phyloP scores from a whole-genome alignment of 2,113 vertebrate species.

The Chamaetylas fuelleborni region DNA sequence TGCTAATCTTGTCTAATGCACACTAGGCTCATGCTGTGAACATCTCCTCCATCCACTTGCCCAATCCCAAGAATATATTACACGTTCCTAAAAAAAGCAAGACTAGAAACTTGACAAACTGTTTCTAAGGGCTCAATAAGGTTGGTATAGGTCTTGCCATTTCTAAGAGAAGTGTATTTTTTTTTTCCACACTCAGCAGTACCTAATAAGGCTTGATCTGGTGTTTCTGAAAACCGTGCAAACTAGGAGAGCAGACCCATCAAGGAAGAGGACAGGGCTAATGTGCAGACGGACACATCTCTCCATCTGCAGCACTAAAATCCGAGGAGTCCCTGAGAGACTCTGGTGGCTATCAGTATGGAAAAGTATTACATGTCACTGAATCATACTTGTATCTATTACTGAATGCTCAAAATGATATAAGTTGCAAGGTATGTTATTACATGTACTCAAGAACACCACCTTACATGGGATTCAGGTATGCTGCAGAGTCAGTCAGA shows the following conservation, averaged over 20 bases:
- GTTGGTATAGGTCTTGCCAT: neutral
- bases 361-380: neutral
- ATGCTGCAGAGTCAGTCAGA: neutral
- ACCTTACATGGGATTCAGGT: neutral
- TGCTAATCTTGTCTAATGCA: neutral
- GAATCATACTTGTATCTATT: neutral
- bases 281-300: neutral
- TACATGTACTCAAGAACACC: neutral
- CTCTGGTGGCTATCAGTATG: neutral
- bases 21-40: accelerated
- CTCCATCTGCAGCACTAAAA: neutral
- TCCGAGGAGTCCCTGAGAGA: neutral
- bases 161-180: neutral
- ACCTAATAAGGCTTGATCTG: neutral
- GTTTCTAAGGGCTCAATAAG: neutral
- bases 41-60: neutral
- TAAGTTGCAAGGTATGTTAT: neutral
- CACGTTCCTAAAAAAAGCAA: neutral
- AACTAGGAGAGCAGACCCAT: neutral
- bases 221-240: neutral
- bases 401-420: neutral
- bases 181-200: neutral
- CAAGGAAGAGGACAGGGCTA: neutral
- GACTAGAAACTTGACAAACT: neutral
- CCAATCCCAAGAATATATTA: neutral